Percentiles rank a stretch among this genome's conserved stretches.
These are phyloP conservation scores for Enteromius unitaeniatus DNA, from an alignment of 2,797 vertebrate genomes.

Conservation along the genomic window DNA sequence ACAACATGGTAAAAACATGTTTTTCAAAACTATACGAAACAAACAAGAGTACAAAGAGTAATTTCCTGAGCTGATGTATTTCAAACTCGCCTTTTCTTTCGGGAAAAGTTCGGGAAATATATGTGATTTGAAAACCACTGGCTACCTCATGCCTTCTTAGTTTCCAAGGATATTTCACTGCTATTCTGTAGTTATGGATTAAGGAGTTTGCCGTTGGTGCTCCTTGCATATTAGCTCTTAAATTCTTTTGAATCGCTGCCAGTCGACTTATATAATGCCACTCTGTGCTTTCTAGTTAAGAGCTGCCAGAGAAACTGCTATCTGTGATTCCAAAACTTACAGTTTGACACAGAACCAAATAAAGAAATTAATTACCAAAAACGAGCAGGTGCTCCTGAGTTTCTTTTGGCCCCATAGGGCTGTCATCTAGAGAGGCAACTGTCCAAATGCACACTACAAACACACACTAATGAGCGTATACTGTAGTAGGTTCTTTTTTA, in stretches of 20 bases:
- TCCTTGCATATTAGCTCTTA: neutral
- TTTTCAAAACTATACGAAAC: neutral
- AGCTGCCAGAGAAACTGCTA: constrained; percentile 21
- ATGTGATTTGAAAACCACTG: neutral
- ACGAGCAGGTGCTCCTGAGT: constrained; percentile 13
- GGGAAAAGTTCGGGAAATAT: constrained; percentile 8
- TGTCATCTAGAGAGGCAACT: constrained; percentile 24
- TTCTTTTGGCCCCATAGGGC: constrained; percentile 1
- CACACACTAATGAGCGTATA: neutral
- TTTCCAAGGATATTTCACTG: neutral
- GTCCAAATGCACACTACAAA: constrained; percentile 17
- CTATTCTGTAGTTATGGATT: constrained; percentile 12
- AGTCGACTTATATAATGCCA: constrained; percentile 6
- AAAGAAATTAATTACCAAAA: constrained; percentile 24
- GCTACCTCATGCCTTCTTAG: neutral
- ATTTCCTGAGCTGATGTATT: neutral
- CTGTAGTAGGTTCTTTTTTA: neutral
- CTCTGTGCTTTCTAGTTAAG: constrained; percentile 13
- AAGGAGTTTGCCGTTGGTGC: neutral
- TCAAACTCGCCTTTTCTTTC: neutral
- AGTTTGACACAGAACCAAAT: constrained; percentile 27
- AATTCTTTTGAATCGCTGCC: constrained; percentile 19
- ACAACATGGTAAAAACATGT: neutral
- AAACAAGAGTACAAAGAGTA: neutral
- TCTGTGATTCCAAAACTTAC: constrained; percentile 10